phyloP scores from a whole-genome alignment of 2,113 vertebrate genomes.

The Nicator chloris region DNA sequence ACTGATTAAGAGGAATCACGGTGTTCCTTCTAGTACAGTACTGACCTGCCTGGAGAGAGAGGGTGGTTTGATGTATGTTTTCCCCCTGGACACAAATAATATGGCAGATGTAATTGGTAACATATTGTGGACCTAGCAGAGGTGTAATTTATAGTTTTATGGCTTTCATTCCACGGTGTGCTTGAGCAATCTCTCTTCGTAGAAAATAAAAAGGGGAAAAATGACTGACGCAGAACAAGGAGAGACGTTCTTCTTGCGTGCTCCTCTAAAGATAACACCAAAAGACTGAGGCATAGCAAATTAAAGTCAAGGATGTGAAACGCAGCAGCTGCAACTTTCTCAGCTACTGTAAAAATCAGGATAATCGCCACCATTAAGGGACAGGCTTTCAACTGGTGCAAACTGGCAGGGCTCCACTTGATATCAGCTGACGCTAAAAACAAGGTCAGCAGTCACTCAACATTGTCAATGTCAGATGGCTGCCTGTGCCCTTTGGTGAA shows the following conservation, averaged over 20 bases:
- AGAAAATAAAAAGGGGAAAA: neutral
- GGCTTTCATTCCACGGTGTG: neutral
- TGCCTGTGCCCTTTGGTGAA: conserved; percentile 25
- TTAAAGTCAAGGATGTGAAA: neutral
- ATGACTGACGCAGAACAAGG: neutral
- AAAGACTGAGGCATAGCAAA: neutral
- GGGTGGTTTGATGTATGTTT: conserved; percentile 37
- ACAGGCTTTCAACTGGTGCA: conserved; percentile 47
- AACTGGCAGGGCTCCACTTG: conserved; percentile 38
- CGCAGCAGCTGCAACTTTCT: neutral
- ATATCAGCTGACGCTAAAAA: conserved; percentile 37
- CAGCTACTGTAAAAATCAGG: neutral
- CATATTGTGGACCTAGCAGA: conserved; percentile 34
- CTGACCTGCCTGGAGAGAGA: conserved; percentile 23
- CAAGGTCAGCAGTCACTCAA: conserved; percentile 56
- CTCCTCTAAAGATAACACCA: neutral
- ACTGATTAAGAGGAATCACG: conserved; percentile 55
- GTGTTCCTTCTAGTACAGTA: conserved; percentile 30
- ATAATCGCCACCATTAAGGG: neutral
- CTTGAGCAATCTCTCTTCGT: neutral
- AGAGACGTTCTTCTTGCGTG: neutral
- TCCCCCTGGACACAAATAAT: conserved; percentile 38
- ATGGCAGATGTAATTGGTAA: conserved; percentile 50
- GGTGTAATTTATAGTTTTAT: conserved; percentile 51
- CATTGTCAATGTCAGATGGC: conserved; percentile 1